phyloP scores from a whole-genome alignment of 2,797 vertebrate genomes.

The Coregonus ussuriensis region DNA sequence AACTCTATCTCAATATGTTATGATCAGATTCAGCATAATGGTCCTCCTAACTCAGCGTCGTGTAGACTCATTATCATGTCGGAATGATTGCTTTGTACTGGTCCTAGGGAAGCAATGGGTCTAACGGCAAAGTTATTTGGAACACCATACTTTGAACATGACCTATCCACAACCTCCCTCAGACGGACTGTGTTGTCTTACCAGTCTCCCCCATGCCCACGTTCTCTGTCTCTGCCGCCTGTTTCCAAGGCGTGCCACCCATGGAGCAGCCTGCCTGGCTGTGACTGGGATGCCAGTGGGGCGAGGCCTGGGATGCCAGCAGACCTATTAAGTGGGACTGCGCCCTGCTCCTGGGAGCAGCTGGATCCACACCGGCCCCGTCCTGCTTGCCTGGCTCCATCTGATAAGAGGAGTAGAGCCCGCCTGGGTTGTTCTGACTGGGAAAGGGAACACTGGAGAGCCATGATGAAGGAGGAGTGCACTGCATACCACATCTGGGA shows the following conservation, averaged over 20 bases:
- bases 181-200: background rate
- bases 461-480: background rate
- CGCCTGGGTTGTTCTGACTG: background rate
- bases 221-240: background rate
- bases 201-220: background rate
- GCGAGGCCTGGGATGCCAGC: constrained; percentile 24
- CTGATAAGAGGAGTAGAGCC: constrained; percentile 35
- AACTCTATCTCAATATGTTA: too few species aligned
- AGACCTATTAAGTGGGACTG: constrained; percentile 27
- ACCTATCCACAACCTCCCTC: background rate
- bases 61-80: background rate
- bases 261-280: constrained; percentile 24
- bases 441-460: background rate
- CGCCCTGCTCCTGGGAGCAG: constrained; percentile 21
- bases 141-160: background rate
- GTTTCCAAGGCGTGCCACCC: constrained; percentile 14
- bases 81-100: background rate
- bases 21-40: background rate
- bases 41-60: background rate
- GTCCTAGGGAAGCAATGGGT: background rate
- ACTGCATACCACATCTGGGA: background rate
- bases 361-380: constrained; percentile 31
- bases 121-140: background rate
- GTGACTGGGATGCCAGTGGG: constrained; percentile 13
- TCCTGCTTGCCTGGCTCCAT: constrained; percentile 23